These are phyloP conservation scores for Marmota monax DNA, from an alignment of 2,113 vertebrate species.

Conservation along the genomic window DNA sequence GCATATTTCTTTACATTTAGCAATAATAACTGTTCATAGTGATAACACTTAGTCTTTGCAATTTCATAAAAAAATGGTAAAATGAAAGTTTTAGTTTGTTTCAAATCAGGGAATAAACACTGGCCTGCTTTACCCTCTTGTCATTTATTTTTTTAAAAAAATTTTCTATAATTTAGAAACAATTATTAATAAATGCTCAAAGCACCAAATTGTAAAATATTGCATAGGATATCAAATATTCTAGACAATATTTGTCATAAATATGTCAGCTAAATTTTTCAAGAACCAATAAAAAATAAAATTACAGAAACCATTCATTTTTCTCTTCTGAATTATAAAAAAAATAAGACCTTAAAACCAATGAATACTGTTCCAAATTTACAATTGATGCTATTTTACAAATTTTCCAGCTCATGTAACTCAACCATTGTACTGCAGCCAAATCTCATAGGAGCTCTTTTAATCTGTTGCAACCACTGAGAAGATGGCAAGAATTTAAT, in stretches of 20 bases:
- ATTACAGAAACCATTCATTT: not conserved
- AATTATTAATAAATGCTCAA: not conserved
- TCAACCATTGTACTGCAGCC: not conserved
- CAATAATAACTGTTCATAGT: not conserved
- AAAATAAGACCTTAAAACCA: constrained; percentile 19
- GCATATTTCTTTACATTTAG: not conserved
- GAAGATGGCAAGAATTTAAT: constrained; percentile 56
- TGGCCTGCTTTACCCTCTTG: not conserved
- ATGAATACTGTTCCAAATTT: constrained; percentile 13
- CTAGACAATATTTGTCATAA: not conserved
- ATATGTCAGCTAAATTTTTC: not conserved
- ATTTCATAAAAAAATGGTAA: constrained; percentile 1
- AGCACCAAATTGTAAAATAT: not conserved
- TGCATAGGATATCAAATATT: not conserved
- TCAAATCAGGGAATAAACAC: not conserved
- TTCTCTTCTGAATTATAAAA: constrained; percentile 22
- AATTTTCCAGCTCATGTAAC: constrained; percentile 41
- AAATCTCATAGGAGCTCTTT: constrained; percentile 41
- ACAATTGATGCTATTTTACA: constrained; percentile 40
- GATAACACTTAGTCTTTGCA: not conserved
- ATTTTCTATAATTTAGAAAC: not conserved
- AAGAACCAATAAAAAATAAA: not conserved
- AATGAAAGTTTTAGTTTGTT: not conserved
- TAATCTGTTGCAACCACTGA: constrained; percentile 39
- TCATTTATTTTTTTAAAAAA: not conserved